A percentile compares a stretch with the other conserved stretches of the same genome.
These are phyloP conservation scores for Suillia variegata DNA, from an alignment of 2,888 invertebrate genomes.

Conservation along the genomic window DNA sequence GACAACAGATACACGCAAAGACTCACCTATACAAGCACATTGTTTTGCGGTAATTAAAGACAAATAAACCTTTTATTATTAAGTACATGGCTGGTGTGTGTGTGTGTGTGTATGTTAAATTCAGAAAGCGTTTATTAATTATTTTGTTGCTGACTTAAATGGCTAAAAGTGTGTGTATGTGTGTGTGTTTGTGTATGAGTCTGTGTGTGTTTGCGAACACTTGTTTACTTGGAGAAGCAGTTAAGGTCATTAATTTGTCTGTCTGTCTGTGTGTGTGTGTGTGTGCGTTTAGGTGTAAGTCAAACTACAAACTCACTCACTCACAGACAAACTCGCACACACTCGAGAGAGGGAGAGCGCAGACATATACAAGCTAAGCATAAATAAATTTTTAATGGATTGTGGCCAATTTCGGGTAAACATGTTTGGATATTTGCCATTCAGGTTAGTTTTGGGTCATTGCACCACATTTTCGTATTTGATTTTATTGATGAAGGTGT, in stretches of 20 bases:
- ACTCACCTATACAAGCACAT: neutral
- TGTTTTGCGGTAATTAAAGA: neutral
- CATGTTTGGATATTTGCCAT: slow-evolving; percentile 8
- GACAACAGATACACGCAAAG: neutral
- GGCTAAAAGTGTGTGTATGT: too few species aligned
- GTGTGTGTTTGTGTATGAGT: too few species aligned
- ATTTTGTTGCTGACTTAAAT: too few species aligned
- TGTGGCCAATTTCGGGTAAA: slow-evolving; percentile 37
- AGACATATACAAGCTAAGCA: neutral
- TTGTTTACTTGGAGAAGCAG: too few species aligned
- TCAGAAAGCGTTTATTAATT: too few species aligned
- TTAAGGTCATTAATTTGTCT: too few species aligned
- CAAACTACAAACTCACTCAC: neutral
- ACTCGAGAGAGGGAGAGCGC: too few species aligned
- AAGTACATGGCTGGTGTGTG: too few species aligned
- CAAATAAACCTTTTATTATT: too few species aligned
- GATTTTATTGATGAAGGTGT: slow-evolving; percentile 39
- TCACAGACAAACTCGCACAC: neutral
- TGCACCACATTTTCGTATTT: slow-evolving; percentile 31
- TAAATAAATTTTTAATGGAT: neutral
- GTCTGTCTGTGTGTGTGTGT: neutral
- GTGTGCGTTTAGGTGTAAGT: neutral
- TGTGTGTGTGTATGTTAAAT: too few species aligned
- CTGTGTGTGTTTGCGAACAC: too few species aligned
- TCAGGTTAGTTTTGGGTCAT: neutral